Percentiles rank a stretch among this genome's conserved stretches.
Conservation (phyloP, 2,113 vertebrate genomes). For the Rhineura floridana region DNA sequence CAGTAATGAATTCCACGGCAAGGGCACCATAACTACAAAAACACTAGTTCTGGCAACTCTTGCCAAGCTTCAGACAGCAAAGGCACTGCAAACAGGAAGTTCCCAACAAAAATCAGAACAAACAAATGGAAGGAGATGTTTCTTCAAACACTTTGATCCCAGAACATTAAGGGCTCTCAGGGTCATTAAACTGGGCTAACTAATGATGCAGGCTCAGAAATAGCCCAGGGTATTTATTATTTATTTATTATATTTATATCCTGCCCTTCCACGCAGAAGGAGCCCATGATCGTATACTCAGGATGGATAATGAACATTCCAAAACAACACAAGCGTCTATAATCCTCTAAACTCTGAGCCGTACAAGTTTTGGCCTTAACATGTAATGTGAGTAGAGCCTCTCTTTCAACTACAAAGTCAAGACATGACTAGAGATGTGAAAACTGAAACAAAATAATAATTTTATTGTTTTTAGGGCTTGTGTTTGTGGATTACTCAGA, state of each 20-base stretch:
- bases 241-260: too few species aligned
- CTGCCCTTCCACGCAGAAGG: too few species aligned
- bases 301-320: background rate
- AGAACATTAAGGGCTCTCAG: background rate
- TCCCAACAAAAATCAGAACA: background rate
- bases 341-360: background rate
- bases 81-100: background rate
- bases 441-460: slow-evolving; percentile 28
- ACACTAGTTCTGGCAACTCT: background rate
- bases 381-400: background rate
- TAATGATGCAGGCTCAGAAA: background rate
- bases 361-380: background rate
- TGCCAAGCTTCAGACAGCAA: background rate
- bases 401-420: background rate
- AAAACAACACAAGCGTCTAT: background rate
- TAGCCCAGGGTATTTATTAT: too few species aligned
- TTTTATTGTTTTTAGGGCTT: too few species aligned
- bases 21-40: background rate
- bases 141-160: background rate
- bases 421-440: background rate
- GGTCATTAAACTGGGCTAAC: too few species aligned
- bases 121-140: background rate
- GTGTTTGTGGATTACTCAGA: too few species aligned
- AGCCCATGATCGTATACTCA: too few species aligned
- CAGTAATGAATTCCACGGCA: background rate